A percentile compares a stretch with the other conserved stretches of the same genome.
phyloP scores from a whole-genome alignment of 2,888 invertebrate genomes.

The Eugnorisma glareosa region DNA sequence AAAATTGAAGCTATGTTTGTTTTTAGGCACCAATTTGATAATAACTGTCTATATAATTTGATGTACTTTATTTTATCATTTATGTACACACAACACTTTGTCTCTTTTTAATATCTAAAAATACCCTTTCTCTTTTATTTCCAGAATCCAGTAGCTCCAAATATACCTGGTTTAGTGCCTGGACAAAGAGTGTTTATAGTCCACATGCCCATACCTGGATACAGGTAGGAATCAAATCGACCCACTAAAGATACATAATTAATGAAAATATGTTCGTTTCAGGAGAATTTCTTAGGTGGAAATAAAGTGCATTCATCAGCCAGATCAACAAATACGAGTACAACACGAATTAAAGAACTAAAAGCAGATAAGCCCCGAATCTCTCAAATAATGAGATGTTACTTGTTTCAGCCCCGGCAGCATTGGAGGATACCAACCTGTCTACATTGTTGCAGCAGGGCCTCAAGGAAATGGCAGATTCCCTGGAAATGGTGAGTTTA shows the following conservation, averaged over 20 bases:
- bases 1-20: background rate
- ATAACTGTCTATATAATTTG: too few relatives aligned
- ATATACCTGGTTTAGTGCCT: conserved; percentile 83
- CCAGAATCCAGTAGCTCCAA: conserved; percentile 79
- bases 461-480: conserved; percentile 80
- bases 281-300: background rate
- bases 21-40: background rate
- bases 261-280: background rate
- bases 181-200: conserved; percentile 91
- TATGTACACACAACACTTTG: too few relatives aligned
- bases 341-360: too few relatives aligned
- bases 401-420: conserved; percentile 81
- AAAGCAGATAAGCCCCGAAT: background rate
- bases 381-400: background rate
- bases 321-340: background rate
- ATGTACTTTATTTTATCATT: too few relatives aligned
- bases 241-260: background rate
- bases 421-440: conserved; percentile 86
- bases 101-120: background rate
- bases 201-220: conserved; percentile 88
- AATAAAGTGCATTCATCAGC: background rate
- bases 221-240: conserved; percentile 75
- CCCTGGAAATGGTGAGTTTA: conserved; percentile 73
- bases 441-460: conserved; percentile 85
- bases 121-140: conserved; percentile 1